Evolutionary conservation across 1,140 invertebrate species (phyloP), one percentile per base, ranked within the genome.

Genomic region (Pogonognathellus flavescens): DNA sequence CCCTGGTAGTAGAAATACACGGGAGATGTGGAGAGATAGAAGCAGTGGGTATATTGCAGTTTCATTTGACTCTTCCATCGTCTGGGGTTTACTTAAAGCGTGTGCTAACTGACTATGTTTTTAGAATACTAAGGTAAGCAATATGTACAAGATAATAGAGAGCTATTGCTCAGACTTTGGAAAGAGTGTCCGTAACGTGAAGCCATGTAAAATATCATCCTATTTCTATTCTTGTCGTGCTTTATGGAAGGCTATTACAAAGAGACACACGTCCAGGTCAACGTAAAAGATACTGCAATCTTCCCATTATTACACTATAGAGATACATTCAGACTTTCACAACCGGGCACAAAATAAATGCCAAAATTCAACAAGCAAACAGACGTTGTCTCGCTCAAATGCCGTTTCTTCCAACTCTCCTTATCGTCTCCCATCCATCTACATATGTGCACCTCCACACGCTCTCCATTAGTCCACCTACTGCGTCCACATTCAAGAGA

Each of bases 261-360:
- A 41, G 31, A 31, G n/a, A 76, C 25, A 76, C 70, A 76, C 31
- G 31, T 76, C 41, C 70, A 76, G 49, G 41, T 49, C 31, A 76
- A 76, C 53, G 41, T 41, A n/a, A 76, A 76, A 76, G 25, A 76
- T 76, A 76, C 41, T 76, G 70, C 70, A 7, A 76, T 76, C 31
- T 31, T 50, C 70, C 70, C 70, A 76, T 76, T 76, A 76, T 76
- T 76, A 76, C 70, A 76, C 70, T 50, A 76, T 76, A 50, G 70
- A 76, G 70, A 31, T 25, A 76, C 41, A 18, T 76, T 66, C 20
- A 66, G 25, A 66, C 20, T 66, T 66, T 66, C 62, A 62, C 60
- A 76, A 16, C 70, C 10, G 31, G 25, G 3, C 20, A 70, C 31
- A 76, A 50, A 76, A 76, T 76, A 76, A 76, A 76, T 76, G 70